phyloP scores from a whole-genome alignment of 1,140 invertebrate species.

The Cyrtorhinus lividipennis region DNA sequence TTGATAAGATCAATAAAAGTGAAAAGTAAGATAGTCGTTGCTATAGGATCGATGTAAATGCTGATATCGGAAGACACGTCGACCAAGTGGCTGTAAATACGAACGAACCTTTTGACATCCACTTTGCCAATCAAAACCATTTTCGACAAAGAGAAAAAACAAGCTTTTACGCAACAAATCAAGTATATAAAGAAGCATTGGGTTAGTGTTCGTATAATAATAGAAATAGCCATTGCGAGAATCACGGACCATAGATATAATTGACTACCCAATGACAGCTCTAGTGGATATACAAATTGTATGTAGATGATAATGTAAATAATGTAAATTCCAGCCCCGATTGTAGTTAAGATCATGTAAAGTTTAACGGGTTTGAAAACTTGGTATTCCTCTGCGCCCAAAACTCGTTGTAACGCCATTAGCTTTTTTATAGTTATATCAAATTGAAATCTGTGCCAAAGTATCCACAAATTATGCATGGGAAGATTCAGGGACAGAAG shows the following conservation, averaged over 20 bases:
- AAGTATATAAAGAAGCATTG: neutral
- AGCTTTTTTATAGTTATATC: neutral
- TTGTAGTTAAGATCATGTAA: neutral
- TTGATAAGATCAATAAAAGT: too few species aligned
- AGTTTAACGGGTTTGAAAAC: neutral
- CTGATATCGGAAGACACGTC: neutral
- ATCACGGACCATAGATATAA: neutral
- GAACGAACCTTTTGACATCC: neutral
- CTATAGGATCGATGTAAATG: neutral
- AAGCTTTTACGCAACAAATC: neutral
- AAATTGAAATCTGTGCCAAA: neutral
- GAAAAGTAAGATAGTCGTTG: too few species aligned
- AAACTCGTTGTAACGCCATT: neutral
- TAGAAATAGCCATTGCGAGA: neutral
- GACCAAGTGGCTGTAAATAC: neutral
- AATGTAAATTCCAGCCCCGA: too few species aligned
- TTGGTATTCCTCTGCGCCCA: neutral
- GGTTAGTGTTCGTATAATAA: neutral
- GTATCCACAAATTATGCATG: too few species aligned
- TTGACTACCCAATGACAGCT: neutral
- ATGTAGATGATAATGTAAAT: too few species aligned
- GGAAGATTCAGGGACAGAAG: too few species aligned
- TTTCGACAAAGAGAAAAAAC: neutral
- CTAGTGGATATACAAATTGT: neutral
- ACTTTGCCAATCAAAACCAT: neutral